These are phyloP conservation scores for Ceramica pisi DNA, from an alignment of 2,888 invertebrate species.

Conservation along the genomic window DNA sequence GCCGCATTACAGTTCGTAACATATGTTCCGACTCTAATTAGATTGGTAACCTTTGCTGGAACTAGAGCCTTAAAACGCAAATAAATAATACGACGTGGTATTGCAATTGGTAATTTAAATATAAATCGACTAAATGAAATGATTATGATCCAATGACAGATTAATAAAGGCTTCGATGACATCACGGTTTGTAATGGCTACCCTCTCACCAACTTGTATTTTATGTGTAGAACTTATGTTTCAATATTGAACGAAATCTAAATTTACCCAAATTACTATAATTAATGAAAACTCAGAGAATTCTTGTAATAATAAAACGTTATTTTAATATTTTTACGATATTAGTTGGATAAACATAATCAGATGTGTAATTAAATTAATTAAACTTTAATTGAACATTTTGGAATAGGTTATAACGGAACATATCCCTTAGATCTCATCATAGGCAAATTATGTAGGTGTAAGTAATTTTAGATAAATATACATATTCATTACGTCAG, in stretches of 20 bases:
- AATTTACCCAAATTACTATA: constrained; percentile 14
- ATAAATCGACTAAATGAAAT: not conserved
- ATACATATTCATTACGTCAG: constrained; percentile 60
- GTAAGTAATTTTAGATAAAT: constrained; percentile 68
- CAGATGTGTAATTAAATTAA: constrained; percentile 34
- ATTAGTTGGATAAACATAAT: constrained; percentile 28
- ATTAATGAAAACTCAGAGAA: constrained; percentile 19
- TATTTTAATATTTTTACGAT: constrained; percentile 57
- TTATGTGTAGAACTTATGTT: not conserved
- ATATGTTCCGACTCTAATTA: no score
- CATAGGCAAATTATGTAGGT: constrained; percentile 58
- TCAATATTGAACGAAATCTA: not conserved
- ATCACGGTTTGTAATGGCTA: not conserved
- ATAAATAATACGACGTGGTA: not conserved
- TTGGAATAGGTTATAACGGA: constrained; percentile 57
- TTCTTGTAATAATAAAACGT: constrained; percentile 33
- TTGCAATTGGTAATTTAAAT: no score
- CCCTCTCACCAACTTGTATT: not conserved
- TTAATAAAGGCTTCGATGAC: not conserved
- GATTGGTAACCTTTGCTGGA: not conserved
- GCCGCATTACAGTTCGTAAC: no score
- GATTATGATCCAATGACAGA: not conserved
- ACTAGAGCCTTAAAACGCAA: no score
- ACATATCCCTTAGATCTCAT: constrained; percentile 74
- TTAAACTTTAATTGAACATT: constrained; percentile 28